Evolutionary conservation across 2,113 vertebrate genomes (phyloP), one percentile per base, ranked within the genome.

Genomic region (Lampris megalopsis): DNA sequence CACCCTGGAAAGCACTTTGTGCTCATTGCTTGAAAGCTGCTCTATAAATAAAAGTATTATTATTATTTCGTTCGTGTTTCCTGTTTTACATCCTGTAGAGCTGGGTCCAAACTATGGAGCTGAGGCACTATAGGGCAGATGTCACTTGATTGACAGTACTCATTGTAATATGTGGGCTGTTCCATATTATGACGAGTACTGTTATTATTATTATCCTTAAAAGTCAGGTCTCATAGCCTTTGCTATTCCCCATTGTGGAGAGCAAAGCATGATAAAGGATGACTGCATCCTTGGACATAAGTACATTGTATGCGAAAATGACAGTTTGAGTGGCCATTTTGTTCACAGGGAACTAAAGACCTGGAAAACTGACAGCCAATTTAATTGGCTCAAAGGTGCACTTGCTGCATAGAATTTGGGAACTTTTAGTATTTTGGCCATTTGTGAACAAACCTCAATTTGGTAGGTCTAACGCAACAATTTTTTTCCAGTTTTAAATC

Each of bases 241-340:
- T 24, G 24, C 71, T 79, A 77, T 82, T 80, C 63, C 73, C 48
- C 76, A 64, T 52, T 57, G 68, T 56, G 53, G 53, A 84, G 53
- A 58, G 69, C 64, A 67, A 73, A 89, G 82, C 71, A 40, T 74
- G 74, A 87, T 82, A 73, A 81, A 81, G 70, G 48, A 70, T 57
- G 57, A 60, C 68, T 64, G 50, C 57, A 65, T 77, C 65, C 60
- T 73, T 69, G 59, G 77, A 80, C 70, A 84, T 56, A 67, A 71
- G 57, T 47, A 63, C 43, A 69, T 72, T 47, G 66, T 62, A 37
- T 10, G 73, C 50, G 75, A 81, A 52, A 80, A 81, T 57, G 2
- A 71, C 52, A n/a, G 77, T 73, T 70, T 83, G 36, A 84, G 75
- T 62, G 70, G 36, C 59, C n/a, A 65, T 85, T 87, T 84, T 73